These are phyloP conservation scores for Nephrotoma guestfalica DNA, from an alignment of 2,888 invertebrate species.

Conservation along the genomic window DNA sequence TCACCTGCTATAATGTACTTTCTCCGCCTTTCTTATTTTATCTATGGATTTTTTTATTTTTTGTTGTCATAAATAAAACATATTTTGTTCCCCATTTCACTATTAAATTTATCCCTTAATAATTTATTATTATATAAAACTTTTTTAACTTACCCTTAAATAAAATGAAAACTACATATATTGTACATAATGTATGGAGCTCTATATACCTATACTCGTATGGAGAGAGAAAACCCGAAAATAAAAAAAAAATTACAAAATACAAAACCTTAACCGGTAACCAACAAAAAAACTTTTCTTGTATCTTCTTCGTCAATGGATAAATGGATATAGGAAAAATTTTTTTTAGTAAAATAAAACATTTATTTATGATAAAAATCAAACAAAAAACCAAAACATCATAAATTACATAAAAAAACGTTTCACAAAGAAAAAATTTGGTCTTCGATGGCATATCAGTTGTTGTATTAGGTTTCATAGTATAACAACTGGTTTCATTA, in stretches of 20 bases:
- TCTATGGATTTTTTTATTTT: neutral
- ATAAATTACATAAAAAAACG: neutral
- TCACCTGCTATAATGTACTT: slow-evolving; percentile 1
- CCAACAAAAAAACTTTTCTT: neutral
- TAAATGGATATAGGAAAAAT: neutral
- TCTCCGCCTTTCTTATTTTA: slow-evolving; percentile 3
- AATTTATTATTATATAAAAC: neutral
- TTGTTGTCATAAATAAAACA: neutral
- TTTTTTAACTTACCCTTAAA: neutral
- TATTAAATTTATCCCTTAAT: neutral
- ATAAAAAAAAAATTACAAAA: neutral
- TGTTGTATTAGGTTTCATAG: neutral
- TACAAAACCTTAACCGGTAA: neutral
- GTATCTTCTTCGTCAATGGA: neutral
- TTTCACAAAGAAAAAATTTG: neutral
- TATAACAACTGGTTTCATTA: neutral
- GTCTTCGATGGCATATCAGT: neutral
- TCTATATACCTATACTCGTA: neutral
- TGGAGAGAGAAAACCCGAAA: neutral
- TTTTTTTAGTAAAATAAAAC: neutral
- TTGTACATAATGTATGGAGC: neutral
- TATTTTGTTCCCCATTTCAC: neutral
- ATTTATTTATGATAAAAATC: neutral
- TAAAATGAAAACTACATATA: neutral
- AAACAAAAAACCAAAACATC: neutral